Conservation (phyloP, 92 coral and sea anemone genomes). For the Scolanthus callimorphus region DNA sequence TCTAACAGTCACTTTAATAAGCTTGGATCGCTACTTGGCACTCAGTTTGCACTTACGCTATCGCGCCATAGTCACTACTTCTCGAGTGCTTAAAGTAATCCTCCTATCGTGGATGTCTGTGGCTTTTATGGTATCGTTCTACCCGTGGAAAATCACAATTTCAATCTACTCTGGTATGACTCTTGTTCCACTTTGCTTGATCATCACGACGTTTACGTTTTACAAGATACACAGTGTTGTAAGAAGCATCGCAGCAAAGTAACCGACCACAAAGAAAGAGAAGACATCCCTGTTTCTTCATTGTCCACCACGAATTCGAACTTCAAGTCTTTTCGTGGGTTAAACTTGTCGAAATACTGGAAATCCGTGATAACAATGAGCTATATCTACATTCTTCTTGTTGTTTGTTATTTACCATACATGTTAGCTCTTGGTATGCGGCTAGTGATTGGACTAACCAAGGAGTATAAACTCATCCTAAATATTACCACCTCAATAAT, state of each 20-base stretch:
- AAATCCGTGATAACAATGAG: slow-evolving; percentile 49
- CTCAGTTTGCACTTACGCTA: slow-evolving; percentile 31
- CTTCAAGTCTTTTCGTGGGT: neutral
- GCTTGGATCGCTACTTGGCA: slow-evolving; percentile 46
- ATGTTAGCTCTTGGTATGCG: slow-evolving; percentile 15
- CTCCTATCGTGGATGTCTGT: slow-evolving; percentile 19
- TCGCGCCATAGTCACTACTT: slow-evolving; percentile 27
- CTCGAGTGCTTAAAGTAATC: slow-evolving; percentile 13
- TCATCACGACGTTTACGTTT: slow-evolving; percentile 19
- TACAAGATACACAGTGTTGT: slow-evolving; percentile 23
- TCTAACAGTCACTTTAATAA: slow-evolving; percentile 36
- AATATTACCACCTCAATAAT: slow-evolving; percentile 45
- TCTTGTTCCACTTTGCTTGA: slow-evolving; percentile 24
- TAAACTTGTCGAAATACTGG: slow-evolving; percentile 17
- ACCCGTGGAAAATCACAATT: slow-evolving; percentile 20
- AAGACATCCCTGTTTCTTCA: neutral
- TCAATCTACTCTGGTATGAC: slow-evolving; percentile 6
- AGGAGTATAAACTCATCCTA: slow-evolving; percentile 25
- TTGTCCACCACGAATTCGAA: neutral
- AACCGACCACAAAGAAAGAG: neutral
- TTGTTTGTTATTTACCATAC: slow-evolving; percentile 48
- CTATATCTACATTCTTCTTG: slow-evolving; percentile 27
- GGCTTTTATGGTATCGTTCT: slow-evolving; percentile 17
- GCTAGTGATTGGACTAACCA: slow-evolving; percentile 16
- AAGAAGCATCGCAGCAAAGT: slow-evolving; percentile 8